phyloP scores from a whole-genome alignment of 2,797 vertebrate species.

The Sebastes steindachneri region DNA sequence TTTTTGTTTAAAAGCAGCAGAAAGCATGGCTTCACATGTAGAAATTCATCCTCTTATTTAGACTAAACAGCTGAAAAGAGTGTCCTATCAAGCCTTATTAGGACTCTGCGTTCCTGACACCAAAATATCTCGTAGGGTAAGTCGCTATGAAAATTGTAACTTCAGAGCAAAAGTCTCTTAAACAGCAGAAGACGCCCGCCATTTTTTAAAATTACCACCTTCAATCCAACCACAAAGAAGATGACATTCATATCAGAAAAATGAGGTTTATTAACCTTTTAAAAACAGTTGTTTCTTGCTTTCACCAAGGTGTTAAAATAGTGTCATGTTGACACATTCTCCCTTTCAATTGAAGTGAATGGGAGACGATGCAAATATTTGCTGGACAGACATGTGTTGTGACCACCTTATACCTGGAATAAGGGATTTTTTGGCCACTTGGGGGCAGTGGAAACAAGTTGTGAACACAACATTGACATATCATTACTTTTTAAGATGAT shows the following conservation, averaged over 20 bases:
- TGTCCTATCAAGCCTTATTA: neutral
- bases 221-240: neutral
- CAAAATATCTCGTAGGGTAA: neutral
- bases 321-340: neutral
- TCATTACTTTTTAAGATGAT: too few relatives aligned
- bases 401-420: neutral
- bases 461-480: too few relatives aligned
- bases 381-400: neutral
- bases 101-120: neutral
- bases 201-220: neutral
- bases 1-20: neutral
- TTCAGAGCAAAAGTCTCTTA: neutral
- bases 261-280: neutral
- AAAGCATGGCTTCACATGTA: neutral
- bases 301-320: neutral
- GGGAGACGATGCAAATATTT: neutral
- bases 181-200: neutral
- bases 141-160: neutral
- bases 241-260: neutral
- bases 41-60: neutral
- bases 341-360: neutral
- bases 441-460: too few relatives aligned
- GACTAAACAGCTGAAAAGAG: neutral
- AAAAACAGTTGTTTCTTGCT: neutral
- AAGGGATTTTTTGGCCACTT: too few relatives aligned